A percentile compares a stretch with the other conserved stretches of the same genome.
Conservation (phyloP, 2,888 invertebrate genomes). For the Liposcelis brunnea region DNA sequence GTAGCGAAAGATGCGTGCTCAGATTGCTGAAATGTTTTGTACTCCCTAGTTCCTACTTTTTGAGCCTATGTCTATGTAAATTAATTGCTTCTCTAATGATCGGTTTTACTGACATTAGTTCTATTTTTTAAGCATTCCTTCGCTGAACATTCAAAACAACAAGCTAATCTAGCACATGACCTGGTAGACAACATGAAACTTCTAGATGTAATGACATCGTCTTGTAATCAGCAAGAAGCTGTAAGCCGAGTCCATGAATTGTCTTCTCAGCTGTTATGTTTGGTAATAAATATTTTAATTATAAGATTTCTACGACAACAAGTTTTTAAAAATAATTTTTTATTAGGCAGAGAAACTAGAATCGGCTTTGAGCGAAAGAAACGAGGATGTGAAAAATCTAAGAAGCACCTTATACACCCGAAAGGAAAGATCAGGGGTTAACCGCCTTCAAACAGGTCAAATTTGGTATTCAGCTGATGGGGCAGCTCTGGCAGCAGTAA, state of each 20-base stretch:
- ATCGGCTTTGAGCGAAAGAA: conserved; percentile 17
- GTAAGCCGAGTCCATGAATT: conserved; percentile 24
- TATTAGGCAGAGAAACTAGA: conserved; percentile 23
- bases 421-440: conserved; percentile 2
- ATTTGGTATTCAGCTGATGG: conserved; percentile 14
- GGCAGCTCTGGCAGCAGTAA: not conserved
- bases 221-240: conserved; percentile 20
- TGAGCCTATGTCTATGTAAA: too few species aligned
- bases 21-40: too few species aligned
- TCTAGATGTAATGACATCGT: conserved; percentile 21
- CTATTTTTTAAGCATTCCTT: conserved; percentile 15
- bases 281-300: conserved; percentile 21
- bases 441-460: not conserved
- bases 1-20: too few species aligned
- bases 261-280: conserved; percentile 24
- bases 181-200: conserved; percentile 26
- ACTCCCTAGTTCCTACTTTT: too few species aligned
- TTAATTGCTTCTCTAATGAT: too few species aligned
- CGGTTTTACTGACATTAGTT: too few species aligned
- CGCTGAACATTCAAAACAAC: conserved; percentile 21
- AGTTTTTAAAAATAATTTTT: too few species aligned
- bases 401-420: conserved; percentile 14
- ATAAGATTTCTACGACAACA: too few species aligned
- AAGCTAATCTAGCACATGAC: conserved; percentile 25
- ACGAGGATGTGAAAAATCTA: conserved; percentile 17